A percentile compares a stretch with the other conserved stretches of the same genome.
These are phyloP conservation scores for Armadillidium nasatum DNA, from an alignment of 1,140 invertebrate genomes.

Conservation along the genomic window DNA sequence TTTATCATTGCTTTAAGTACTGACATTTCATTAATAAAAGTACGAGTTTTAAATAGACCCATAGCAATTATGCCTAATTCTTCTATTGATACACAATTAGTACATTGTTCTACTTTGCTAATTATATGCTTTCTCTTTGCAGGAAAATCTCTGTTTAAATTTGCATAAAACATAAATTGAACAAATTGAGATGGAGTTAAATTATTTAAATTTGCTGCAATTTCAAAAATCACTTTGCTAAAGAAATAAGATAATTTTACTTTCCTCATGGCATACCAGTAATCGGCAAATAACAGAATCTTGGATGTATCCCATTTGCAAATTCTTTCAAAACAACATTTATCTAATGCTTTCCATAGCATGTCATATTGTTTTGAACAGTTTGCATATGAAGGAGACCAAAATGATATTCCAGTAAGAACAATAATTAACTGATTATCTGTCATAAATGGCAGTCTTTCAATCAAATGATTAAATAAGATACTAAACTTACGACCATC, in stretches of 20 bases:
- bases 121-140: constrained; percentile 31
- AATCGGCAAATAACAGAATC: constrained; percentile 42
- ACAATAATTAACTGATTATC: constrained; percentile 38
- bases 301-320: constrained; percentile 34
- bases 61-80: constrained; percentile 44
- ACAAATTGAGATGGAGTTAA: constrained; percentile 41
- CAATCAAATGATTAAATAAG: constrained; percentile 26
- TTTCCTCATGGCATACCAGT: constrained; percentile 39
- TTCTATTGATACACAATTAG: constrained; percentile 38
- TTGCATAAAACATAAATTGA: constrained; percentile 44
- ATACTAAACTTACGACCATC: constrained; percentile 28
- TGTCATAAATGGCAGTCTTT: constrained; percentile 27
- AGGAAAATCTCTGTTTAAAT: constrained; percentile 36
- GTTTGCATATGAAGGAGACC: constrained; percentile 32
- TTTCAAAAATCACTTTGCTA: constrained; percentile 27
- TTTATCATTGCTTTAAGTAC: constrained; percentile 34
- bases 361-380: constrained; percentile 36
- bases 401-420: constrained; percentile 34
- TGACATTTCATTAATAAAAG: constrained; percentile 33
- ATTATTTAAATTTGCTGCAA: constrained; percentile 30
- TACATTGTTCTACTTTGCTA: constrained; percentile 32
- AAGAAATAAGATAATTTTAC: constrained; percentile 37
- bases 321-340: constrained; percentile 33
- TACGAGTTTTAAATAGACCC: constrained; percentile 44
- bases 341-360: constrained; percentile 42